Percentiles rank a stretch among this genome's conserved stretches.
phyloP scores from a whole-genome alignment of 2,888 invertebrate genomes.

The Sphecodes monilicornis region DNA sequence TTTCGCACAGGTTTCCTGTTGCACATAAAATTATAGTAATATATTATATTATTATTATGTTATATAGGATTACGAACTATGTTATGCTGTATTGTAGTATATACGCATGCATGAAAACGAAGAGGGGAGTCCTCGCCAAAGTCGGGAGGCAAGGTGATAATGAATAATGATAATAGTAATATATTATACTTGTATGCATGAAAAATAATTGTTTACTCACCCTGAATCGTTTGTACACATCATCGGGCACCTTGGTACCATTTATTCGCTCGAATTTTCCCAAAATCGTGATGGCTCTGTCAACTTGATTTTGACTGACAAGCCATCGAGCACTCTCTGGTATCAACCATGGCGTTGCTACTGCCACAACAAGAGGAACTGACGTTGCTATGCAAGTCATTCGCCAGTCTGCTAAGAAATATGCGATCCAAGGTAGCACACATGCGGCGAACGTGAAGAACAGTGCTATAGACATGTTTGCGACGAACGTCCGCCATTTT shows the following conservation, averaged over 20 bases:
- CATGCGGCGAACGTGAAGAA: constrained; percentile 94
- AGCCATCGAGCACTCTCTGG: constrained; percentile 96
- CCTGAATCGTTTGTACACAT: constrained; percentile 90
- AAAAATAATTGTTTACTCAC: constrained; percentile 83
- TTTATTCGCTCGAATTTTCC: constrained; percentile 93
- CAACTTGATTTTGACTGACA: constrained; percentile 93
- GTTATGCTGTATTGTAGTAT: too few relatives aligned
- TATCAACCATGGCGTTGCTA: constrained; percentile 91
- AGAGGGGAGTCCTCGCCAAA: too few relatives aligned
- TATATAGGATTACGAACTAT: too few relatives aligned
- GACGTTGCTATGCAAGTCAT: constrained; percentile 91
- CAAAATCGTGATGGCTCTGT: constrained; percentile 91
- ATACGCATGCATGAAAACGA: too few relatives aligned
- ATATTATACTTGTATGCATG: background rate
- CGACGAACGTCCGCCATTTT: constrained; percentile 95
- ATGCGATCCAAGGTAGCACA: constrained; percentile 93
- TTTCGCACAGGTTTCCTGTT: constrained; percentile 86
- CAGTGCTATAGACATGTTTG: constrained; percentile 95
- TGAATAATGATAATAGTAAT: background rate
- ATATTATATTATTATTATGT: too few relatives aligned
- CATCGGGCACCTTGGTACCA: constrained; percentile 90
- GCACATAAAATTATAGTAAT: background rate
- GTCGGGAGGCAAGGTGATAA: too few relatives aligned
- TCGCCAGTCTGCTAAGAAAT: constrained; percentile 92
- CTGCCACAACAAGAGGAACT: constrained; percentile 89